A percentile compares a stretch with the other conserved stretches of the same genome.
These are phyloP conservation scores for Spinibarbus caldwelli DNA, from an alignment of 2,797 vertebrate species.

Conservation along the genomic window DNA sequence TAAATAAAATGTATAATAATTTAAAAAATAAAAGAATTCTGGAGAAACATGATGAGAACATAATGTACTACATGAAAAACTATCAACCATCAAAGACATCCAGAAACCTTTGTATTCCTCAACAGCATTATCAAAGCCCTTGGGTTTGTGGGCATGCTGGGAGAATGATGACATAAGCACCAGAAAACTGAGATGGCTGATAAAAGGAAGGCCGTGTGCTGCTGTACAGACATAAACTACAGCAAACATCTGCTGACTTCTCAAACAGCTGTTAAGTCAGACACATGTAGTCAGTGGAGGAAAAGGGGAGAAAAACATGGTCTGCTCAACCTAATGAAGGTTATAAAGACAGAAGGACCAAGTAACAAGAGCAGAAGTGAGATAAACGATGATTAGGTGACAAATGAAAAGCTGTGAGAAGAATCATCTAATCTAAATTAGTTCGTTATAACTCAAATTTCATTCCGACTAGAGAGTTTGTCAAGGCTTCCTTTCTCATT, in stretches of 20 bases:
- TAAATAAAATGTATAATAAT: too few species aligned
- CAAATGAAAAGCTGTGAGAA: background rate
- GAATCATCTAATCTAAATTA: constrained; percentile 4
- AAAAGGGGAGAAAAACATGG: background rate
- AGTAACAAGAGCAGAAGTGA: background rate
- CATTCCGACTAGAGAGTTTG: background rate
- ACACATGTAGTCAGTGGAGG: background rate
- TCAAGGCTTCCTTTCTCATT: background rate
- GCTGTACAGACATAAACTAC: constrained; percentile 1
- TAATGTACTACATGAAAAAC: background rate
- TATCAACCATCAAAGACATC: background rate
- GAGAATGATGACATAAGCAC: constrained; percentile 5
- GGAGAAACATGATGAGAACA: background rate
- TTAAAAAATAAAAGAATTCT: background rate
- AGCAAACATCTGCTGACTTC: constrained; percentile 24
- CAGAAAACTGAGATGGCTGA: background rate
- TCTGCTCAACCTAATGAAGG: constrained; percentile 9
- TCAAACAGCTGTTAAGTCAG: constrained; percentile 14
- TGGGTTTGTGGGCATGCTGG: background rate
- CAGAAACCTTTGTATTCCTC: background rate
- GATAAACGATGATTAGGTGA: constrained; percentile 28
- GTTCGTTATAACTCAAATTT: background rate
- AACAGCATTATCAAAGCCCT: background rate
- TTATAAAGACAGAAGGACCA: constrained; percentile 1
- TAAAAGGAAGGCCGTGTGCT: background rate